Base-by-base conservation (phyloP, 2,888 invertebrate species). In the Tanypteryx hageni region DNA sequence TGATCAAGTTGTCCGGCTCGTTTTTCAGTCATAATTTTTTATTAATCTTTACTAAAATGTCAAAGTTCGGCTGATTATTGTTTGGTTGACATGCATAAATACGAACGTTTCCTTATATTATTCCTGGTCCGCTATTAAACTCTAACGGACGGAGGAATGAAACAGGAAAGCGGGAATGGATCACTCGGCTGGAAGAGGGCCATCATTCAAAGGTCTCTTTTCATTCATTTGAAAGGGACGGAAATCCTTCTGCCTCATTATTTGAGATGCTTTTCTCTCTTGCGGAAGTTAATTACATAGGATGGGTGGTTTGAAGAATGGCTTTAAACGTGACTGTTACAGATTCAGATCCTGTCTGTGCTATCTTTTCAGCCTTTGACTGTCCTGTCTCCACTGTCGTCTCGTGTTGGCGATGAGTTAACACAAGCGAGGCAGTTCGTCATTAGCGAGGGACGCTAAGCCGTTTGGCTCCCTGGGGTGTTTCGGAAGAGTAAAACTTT, bases 171-270 rank as follows among this genome's bases (percentile, higher is more conserved):
- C 16, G 22, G 76, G 76, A 76, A 27, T 4, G 68, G 61, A 61
- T 61, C 13, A 61, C 61, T 76, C 76, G 7, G 16, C 76, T 10
- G 16, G 44, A 44, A 44, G 44, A 44, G 44, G 76, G 76, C 11
- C 76, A 13, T 27, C 76, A 27, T 76, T 76, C 22, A 27, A 22
- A 18, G 22, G 27, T 76, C 27, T 27, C 76, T 76, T n/a, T 76
- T 76, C 76, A 76, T 76, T 76, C 76, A 18, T 27, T 76, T 76
- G 27, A 76, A 76, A 27, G 22, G 76, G 76, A 76, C 44, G 44
- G 44, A 44, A 44, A 44, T 76, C 27, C 76, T 76, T 76, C 22
- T 76, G 44, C 27, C 76, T 76, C 11, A 27, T 76, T 76, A 76
- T 27, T 27, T 76, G 22, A 18, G 68, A 13, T 64, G 64, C 68